phyloP scores from a whole-genome alignment of 2,888 invertebrate genomes.

The Papilio elwesi region DNA sequence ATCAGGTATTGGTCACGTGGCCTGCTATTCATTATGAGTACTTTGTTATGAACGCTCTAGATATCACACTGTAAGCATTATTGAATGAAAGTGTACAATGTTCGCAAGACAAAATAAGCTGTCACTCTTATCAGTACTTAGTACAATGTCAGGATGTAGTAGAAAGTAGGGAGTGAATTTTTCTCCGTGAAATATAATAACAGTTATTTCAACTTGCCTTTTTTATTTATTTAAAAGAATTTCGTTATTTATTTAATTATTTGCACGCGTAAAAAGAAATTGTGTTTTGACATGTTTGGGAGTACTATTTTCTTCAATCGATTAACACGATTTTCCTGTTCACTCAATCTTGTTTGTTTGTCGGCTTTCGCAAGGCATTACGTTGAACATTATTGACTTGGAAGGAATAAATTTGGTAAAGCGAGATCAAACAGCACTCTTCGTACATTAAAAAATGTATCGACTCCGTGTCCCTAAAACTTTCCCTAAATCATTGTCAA shows the following conservation, averaged over 20 bases:
- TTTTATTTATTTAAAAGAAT: neutral
- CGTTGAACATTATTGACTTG: constrained; percentile 66
- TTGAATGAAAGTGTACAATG: constrained; percentile 15
- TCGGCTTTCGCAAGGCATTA: constrained; percentile 54
- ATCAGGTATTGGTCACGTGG: constrained; percentile 73
- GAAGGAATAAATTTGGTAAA: constrained; percentile 74
- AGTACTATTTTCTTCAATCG: constrained; percentile 41
- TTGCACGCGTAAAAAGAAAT: neutral
- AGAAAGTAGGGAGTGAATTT: no score
- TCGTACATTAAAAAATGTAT: constrained; percentile 51
- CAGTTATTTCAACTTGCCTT: no score
- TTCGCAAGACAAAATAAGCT: no score
- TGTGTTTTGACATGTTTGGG: neutral
- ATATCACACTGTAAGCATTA: constrained; percentile 45
- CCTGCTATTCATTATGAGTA: constrained; percentile 39
- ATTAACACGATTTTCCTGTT: constrained; percentile 56
- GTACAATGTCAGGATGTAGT: no score
- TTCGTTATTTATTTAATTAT: neutral
- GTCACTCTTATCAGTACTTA: no score
- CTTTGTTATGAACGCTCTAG: constrained; percentile 4
- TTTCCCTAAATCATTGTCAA: constrained; percentile 79
- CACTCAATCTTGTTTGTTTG: constrained; percentile 61
- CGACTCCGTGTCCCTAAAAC: constrained; percentile 59
- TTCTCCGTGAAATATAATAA: no score
- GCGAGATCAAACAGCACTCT: constrained; percentile 72